Evolutionary conservation across 2,797 vertebrate genomes (phyloP).

Genomic region (Thripadectes ignobilis): DNA sequence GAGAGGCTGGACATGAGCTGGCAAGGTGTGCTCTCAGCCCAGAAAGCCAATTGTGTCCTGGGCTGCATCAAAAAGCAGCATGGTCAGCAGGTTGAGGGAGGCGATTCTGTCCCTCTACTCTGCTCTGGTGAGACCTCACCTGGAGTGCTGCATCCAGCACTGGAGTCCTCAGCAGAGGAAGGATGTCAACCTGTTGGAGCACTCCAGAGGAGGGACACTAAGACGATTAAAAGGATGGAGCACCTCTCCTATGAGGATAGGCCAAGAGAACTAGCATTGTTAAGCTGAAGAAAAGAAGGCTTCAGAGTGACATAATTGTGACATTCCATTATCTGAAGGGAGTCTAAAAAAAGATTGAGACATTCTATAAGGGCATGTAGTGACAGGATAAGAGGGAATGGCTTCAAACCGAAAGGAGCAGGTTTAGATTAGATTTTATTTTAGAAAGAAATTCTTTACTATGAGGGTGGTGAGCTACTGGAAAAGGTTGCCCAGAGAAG

Average conservation of each 20-base stretch:
- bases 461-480: not conserved
- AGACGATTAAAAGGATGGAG: not conserved
- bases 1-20: not conserved
- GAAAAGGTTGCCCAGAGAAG: not conserved
- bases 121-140: not conserved
- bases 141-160: not conserved
- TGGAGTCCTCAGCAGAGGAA: not conserved
- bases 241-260: not conserved
- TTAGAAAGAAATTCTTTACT: not conserved
- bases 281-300: not conserved
- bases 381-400: not conserved
- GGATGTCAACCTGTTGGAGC: not conserved
- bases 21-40: not conserved
- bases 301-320: not conserved
- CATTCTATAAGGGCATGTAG: not conserved
- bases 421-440: not conserved
- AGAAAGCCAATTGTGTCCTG: not conserved
- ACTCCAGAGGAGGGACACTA: not conserved
- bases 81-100: not conserved
- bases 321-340: not conserved
- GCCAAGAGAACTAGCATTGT: not conserved
- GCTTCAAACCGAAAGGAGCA: not conserved
- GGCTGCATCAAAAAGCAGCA: not conserved
- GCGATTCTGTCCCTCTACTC: not conserved
- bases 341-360: not conserved